Percentiles rank a stretch among this genome's conserved stretches.
phyloP scores from a whole-genome alignment of 2,113 vertebrate species.

The Odobenus rosmarus region DNA sequence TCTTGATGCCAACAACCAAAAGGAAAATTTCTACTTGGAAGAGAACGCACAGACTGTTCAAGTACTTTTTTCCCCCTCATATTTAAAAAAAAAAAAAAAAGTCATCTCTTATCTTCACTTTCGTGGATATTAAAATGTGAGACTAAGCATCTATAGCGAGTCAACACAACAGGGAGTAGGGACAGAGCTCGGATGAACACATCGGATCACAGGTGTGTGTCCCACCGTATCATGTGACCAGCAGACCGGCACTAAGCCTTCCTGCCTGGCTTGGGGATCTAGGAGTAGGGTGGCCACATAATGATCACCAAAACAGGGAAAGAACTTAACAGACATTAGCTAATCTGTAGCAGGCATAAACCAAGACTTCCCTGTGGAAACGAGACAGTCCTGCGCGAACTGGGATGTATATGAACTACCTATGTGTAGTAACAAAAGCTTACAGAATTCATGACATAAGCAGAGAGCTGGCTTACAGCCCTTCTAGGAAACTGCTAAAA shows the following conservation, averaged over 20 bases:
- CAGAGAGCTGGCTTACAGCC: background rate
- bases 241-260: rapidly evolving
- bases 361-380: background rate
- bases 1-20: background rate
- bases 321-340: background rate
- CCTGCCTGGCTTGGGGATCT: background rate
- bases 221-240: rapidly evolving
- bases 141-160: background rate
- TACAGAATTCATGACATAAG: rapidly evolving
- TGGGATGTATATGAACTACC: background rate
- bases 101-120: background rate
- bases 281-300: background rate
- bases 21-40: background rate
- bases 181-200: background rate
- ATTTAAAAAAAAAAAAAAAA: background rate
- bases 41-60: background rate
- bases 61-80: background rate
- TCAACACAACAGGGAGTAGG: background rate
- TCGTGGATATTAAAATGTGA: background rate
- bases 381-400: too few species aligned
- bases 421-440: background rate
- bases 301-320: background rate
- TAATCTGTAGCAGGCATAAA: background rate
- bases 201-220: background rate
- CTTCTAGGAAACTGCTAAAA: background rate